Evolutionary conservation across 64 coral and sea anemone species (phyloP).

Genomic region (Montipora sp.): DNA sequence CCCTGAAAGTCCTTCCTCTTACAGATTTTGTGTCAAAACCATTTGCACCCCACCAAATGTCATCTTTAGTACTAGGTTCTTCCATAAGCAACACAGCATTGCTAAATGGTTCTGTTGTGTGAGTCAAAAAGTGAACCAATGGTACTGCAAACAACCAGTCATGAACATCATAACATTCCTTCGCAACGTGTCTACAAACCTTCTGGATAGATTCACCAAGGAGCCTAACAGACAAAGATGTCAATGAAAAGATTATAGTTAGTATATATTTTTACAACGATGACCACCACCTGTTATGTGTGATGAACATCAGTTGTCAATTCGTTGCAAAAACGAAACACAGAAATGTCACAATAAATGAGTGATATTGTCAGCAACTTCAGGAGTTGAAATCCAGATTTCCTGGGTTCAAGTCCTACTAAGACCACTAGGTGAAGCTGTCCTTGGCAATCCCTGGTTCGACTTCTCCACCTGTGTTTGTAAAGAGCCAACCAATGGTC

Average conservation of each 20-base stretch:
- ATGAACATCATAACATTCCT: background rate
- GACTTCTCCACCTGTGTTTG: too few species aligned
- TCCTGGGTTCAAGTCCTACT: too few species aligned
- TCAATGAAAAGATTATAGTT: background rate
- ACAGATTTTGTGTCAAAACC: constrained; percentile 65
- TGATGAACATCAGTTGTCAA: too few species aligned
- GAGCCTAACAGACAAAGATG: background rate
- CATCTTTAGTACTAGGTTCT: constrained; percentile 41
- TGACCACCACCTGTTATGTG: too few species aligned
- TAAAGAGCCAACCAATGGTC: too few species aligned
- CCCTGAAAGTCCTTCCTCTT: constrained; percentile 17
- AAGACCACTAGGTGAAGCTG: too few species aligned
- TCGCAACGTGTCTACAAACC: constrained; percentile 20
- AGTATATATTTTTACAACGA: too few species aligned
- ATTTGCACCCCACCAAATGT: constrained; percentile 61
- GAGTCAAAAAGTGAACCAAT: constrained; percentile 45
- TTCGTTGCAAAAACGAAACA: too few species aligned
- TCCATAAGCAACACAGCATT: constrained; percentile 45
- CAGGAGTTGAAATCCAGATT: too few species aligned
- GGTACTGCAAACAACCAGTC: constrained; percentile 65
- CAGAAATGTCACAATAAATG: too few species aligned
- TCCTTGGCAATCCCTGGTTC: too few species aligned
- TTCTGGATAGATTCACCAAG: constrained; percentile 51
- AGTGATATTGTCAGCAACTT: too few species aligned
- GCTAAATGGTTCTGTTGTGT: constrained; percentile 26